These are phyloP conservation scores for Elgaria multicarinata DNA, from an alignment of 2,113 vertebrate genomes.

Conservation along the genomic window DNA sequence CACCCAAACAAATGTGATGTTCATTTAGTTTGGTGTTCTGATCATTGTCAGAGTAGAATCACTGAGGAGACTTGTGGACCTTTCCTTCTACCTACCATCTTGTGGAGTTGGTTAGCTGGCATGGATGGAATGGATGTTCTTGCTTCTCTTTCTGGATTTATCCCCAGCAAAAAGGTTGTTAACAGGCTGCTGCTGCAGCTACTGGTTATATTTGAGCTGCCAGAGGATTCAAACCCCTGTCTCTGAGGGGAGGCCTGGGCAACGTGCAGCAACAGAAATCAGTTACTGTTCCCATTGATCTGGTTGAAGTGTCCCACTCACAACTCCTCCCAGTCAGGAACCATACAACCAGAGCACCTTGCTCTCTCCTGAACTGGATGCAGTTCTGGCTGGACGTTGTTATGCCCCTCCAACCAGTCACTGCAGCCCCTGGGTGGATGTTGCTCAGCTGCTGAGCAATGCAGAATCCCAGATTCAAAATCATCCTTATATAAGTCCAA, in stretches of 20 bases:
- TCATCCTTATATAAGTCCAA: constrained; percentile 11
- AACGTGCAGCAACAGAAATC: not conserved
- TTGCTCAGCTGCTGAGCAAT: not conserved
- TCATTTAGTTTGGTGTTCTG: not conserved
- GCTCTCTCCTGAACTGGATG: not conserved
- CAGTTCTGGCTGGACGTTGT: not conserved
- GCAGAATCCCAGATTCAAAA: not conserved
- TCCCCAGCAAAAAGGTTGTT: not conserved
- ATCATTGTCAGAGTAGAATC: not conserved
- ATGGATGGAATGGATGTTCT: not conserved
- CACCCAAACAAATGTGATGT: not conserved
- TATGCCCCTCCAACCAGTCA: not conserved
- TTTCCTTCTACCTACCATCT: not conserved
- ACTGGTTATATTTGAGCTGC: not conserved
- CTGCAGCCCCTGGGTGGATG: not conserved
- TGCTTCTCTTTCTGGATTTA: not conserved
- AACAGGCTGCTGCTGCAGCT: not conserved
- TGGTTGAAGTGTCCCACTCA: not conserved
- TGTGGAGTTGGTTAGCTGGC: not conserved
- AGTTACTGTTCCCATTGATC: not conserved
- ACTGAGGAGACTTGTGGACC: not conserved
- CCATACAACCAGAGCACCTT: not conserved
- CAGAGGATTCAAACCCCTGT: not conserved
- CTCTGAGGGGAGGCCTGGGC: not conserved
- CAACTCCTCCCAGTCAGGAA: not conserved